Percentiles rank a stretch among this genome's conserved stretches.
Conservation (phyloP, 2,888 invertebrate species). For the Tenodera sinensis region DNA sequence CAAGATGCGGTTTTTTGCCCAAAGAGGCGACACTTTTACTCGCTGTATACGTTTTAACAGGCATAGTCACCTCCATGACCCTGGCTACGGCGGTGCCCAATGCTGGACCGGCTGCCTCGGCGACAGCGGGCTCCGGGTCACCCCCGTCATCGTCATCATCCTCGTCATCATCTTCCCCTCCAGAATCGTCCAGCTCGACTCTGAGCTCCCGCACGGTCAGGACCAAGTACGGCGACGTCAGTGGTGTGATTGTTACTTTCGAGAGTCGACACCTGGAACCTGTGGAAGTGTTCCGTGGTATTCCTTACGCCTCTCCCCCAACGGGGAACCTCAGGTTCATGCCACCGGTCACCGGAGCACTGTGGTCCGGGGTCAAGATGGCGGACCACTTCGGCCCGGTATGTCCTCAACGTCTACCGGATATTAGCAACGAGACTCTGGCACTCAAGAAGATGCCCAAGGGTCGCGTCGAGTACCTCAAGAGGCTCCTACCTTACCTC, state of each 20-base stretch:
- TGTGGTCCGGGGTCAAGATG: constrained; percentile 86
- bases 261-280: constrained; percentile 79
- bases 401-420: constrained; percentile 87
- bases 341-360: constrained; percentile 91
- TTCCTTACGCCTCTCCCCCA: constrained; percentile 93
- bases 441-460: constrained; percentile 81
- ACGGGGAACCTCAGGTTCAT: constrained; percentile 86
- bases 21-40: background rate
- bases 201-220: constrained; percentile 78
- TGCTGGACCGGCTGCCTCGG: background rate
- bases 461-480: constrained; percentile 83
- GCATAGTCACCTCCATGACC: background rate
- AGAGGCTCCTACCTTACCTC: constrained; percentile 80
- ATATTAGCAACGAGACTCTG: constrained; percentile 79
- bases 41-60: background rate
- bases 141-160: constrained; percentile 19
- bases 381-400: constrained; percentile 86
- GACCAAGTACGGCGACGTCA: constrained; percentile 83
- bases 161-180: background rate
- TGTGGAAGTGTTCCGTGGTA: constrained; percentile 88
- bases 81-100: background rate
- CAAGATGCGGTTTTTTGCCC: too few relatives aligned
- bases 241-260: constrained; percentile 79
- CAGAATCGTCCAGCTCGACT: constrained; percentile 32
- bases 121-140: background rate